Percentiles rank a stretch among this genome's conserved stretches.
Evolutionary conservation across 2,888 invertebrate genomes (phyloP).

Genomic region (Idaea biselata): DNA sequence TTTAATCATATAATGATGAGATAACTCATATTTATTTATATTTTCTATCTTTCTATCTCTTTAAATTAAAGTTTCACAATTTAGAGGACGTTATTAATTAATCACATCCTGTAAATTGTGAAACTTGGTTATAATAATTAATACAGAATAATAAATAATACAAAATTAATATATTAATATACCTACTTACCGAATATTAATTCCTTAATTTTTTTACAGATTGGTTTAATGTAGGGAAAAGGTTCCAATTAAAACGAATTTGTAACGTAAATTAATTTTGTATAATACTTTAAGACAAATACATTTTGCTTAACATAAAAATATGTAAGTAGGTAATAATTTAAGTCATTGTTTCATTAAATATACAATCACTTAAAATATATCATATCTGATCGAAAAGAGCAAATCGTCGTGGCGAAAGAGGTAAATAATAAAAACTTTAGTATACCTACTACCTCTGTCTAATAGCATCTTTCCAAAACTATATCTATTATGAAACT

Average conservation of each 20-base stretch:
- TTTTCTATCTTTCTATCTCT: no score
- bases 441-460: no score
- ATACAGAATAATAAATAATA: no score
- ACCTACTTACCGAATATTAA: background rate
- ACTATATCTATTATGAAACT: no score
- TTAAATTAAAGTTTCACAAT: no score
- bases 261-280: slow-evolving; percentile 7
- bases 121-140: no score
- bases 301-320: slow-evolving; percentile 7
- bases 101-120: no score
- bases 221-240: slow-evolving; percentile 4
- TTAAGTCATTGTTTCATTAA: background rate
- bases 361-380: background rate
- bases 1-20: no score
- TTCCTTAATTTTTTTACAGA: slow-evolving; percentile 4
- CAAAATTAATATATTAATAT: no score
- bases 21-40: no score
- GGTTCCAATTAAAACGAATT: slow-evolving; percentile 11
- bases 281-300: slow-evolving; percentile 5
- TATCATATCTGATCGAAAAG: background rate
- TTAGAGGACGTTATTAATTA: no score
- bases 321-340: background rate
- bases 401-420: background rate
- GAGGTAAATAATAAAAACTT: background rate
- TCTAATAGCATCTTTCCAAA: no score